Percentiles rank a stretch among this genome's conserved stretches.
Conservation (phyloP, 2,797 vertebrate genomes). For the Bradypus variegatus region DNA sequence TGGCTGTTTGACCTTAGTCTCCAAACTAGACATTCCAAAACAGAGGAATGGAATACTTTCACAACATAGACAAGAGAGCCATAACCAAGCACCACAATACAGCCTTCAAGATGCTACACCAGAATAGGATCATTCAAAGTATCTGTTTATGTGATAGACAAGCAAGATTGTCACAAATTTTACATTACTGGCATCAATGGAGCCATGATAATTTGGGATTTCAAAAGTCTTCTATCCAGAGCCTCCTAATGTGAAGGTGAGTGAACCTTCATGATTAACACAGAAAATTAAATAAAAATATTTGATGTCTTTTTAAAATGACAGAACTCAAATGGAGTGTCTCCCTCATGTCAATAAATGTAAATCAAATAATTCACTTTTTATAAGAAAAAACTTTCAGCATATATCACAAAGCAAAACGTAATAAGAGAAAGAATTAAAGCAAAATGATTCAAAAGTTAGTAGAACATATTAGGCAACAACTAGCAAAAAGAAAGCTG, state of each 20-base stretch:
- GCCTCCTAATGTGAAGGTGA: not conserved
- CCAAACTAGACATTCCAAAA: slow-evolving; percentile 92
- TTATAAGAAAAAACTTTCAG: not conserved
- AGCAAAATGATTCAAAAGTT: not conserved
- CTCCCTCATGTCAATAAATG: not conserved
- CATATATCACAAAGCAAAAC: not conserved
- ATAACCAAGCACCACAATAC: slow-evolving; percentile 89
- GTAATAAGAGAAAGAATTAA: not conserved
- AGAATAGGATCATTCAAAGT: slow-evolving; percentile 89
- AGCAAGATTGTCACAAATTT: slow-evolving; percentile 77
- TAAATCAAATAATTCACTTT: not conserved
- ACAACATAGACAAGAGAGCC: slow-evolving; percentile 92
- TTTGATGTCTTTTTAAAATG: not conserved
- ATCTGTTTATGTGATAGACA: not conserved
- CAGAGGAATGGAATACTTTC: slow-evolving; percentile 94
- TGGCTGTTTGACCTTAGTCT: slow-evolving; percentile 84
- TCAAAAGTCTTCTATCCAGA: not conserved
- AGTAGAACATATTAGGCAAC: not conserved
- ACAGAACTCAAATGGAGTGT: not conserved
- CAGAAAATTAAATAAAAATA: not conserved
- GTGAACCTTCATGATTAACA: not conserved
- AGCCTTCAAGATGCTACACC: slow-evolving; percentile 84
- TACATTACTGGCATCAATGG: slow-evolving; percentile 93
- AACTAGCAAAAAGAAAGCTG: not conserved
- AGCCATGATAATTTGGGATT: slow-evolving; percentile 78